Percentiles rank a stretch among this genome's conserved stretches.
Evolutionary conservation across 1,140 invertebrate genomes (phyloP).

Genomic region (Lasaia peninsularis): DNA sequence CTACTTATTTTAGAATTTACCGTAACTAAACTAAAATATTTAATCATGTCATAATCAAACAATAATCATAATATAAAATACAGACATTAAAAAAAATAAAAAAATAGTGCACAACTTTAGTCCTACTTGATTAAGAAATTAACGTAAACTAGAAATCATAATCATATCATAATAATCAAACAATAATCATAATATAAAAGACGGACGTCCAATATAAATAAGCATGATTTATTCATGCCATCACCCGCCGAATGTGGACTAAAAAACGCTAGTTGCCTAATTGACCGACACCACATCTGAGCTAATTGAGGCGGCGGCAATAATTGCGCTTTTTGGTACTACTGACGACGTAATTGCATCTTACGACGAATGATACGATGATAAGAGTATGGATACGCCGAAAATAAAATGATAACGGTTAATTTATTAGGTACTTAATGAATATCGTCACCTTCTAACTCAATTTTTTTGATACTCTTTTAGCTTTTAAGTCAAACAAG

Average conservation of each 20-base stretch:
- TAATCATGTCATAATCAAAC: no score
- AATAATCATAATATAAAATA: no score
- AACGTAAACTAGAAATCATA: background rate
- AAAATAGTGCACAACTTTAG: no score
- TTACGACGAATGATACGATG: constrained; percentile 13
- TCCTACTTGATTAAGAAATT: no score
- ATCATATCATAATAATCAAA: background rate
- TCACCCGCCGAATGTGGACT: constrained; percentile 7
- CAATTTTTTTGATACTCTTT: no score
- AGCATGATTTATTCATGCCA: constrained; percentile 6
- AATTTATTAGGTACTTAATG: no score
- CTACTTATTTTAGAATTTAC: no score
- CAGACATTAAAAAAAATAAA: no score
- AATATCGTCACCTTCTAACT: no score
- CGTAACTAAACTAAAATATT: no score
- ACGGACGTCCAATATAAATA: constrained; percentile 3
- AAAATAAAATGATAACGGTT: no score
- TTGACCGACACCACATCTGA: constrained; percentile 15
- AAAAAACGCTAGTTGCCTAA: constrained; percentile 12
- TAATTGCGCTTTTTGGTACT: constrained; percentile 33
- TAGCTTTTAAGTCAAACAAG: no score
- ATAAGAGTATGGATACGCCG: constrained; percentile 26
- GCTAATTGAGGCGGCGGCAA: constrained; percentile 31
- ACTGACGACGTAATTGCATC: constrained; percentile 37
- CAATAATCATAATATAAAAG: background rate